phyloP scores from a whole-genome alignment of 2,888 invertebrate species.

The Netelia fuscicornis region DNA sequence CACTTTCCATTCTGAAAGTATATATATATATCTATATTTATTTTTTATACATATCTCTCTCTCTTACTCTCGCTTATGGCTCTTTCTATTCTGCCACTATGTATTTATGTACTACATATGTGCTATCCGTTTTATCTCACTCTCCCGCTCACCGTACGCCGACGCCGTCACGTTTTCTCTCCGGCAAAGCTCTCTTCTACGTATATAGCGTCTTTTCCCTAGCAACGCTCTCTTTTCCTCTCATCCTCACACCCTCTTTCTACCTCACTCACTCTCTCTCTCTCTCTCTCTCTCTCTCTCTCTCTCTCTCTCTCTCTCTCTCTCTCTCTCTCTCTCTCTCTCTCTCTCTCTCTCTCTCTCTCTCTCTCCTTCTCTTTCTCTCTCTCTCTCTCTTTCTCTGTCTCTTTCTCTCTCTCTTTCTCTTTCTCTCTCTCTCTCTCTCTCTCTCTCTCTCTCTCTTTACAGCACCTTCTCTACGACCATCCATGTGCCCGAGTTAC shows the following conservation, averaged over 20 bases:
- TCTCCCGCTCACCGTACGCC: slow-evolving; percentile 27
- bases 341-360: not conserved
- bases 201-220: not conserved
- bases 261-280: too few relatives aligned
- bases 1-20: not conserved
- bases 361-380: not conserved
- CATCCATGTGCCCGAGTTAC: not conserved
- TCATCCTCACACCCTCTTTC: too few relatives aligned
- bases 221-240: not conserved
- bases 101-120: not conserved
- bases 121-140: not conserved
- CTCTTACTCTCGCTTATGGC: not conserved
- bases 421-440: too few relatives aligned
- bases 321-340: not conserved
- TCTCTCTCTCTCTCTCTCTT: not conserved
- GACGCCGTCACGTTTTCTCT: slow-evolving; percentile 52
- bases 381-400: not conserved
- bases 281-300: not conserved
- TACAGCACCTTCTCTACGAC: not conserved
- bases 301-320: not conserved
- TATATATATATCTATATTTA: not conserved
- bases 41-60: not conserved
- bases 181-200: slow-evolving; percentile 26
- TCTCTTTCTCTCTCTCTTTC: too few relatives aligned
- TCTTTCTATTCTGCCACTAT: not conserved